Conservation (phyloP, 2,113 vertebrate species). For the Pseudorhombus dupliciocellatus region DNA sequence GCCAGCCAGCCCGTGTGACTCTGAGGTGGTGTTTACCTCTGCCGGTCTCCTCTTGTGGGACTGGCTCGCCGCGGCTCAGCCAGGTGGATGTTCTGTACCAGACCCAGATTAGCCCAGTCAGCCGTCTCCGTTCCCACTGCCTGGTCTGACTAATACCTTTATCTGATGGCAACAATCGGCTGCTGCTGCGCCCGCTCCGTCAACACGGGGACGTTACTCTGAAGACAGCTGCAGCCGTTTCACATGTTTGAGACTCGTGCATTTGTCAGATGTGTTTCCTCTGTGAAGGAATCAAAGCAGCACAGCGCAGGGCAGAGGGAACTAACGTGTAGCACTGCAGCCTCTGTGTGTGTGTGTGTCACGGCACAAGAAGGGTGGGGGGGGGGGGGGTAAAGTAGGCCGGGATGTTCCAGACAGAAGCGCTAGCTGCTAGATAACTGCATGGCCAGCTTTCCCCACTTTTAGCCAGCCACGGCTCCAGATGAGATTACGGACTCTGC, state of each 20-base stretch:
- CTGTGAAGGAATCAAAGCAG: background rate
- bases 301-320: background rate
- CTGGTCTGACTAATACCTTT: slow-evolving; percentile 43
- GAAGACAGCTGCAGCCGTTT: background rate
- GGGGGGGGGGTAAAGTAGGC: slow-evolving; percentile 78
- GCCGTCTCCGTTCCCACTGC: slow-evolving; percentile 53
- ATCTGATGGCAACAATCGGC: slow-evolving; percentile 9
- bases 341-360: slow-evolving; percentile 14
- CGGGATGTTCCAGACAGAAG: slow-evolving; percentile 83
- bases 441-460: slow-evolving; percentile 78
- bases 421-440: slow-evolving; percentile 82
- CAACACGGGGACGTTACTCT: background rate
- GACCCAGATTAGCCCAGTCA: slow-evolving; percentile 69
- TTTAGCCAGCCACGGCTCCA: slow-evolving; percentile 77
- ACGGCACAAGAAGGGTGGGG: slow-evolving; percentile 45
- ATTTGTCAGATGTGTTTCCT: too few species aligned
- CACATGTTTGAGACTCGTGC: too few species aligned
- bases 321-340: background rate
- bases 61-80: slow-evolving; percentile 55
- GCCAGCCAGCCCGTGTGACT: slow-evolving; percentile 49
- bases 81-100: slow-evolving; percentile 73
- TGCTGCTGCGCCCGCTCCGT: slow-evolving; percentile 16
- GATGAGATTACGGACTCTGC: slow-evolving; percentile 76
- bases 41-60: background rate
- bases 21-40: slow-evolving; percentile 40